Percentiles rank a stretch among this genome's conserved stretches.
These are phyloP conservation scores for Pristionchus mayeri DNA, from an alignment of 2,888 invertebrate species.

Conservation along the genomic window DNA sequence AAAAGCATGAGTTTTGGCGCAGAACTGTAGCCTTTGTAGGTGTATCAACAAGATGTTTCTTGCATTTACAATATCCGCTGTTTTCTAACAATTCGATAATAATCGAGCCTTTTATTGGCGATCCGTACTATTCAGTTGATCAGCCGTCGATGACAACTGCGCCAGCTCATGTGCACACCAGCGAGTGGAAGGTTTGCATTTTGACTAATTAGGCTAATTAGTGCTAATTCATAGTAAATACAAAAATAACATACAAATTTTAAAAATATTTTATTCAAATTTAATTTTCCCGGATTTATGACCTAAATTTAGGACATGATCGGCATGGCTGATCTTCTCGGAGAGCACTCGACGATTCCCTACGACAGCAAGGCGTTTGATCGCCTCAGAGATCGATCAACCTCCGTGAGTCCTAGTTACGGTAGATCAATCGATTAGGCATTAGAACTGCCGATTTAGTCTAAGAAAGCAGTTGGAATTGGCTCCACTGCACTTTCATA, in stretches of 20 bases:
- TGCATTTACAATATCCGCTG: too few relatives aligned
- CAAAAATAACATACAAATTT: not conserved
- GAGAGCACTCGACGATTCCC: not conserved
- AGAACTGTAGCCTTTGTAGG: not conserved
- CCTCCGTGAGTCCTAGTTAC: not conserved
- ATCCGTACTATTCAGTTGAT: conserved; percentile 30
- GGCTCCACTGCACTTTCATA: not conserved
- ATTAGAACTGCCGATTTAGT: too few relatives aligned
- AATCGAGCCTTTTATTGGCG: too few relatives aligned
- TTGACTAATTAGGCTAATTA: conserved; percentile 50
- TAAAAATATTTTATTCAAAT: not conserved
- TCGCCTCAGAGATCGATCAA: not conserved
- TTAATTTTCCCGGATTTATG: not conserved
- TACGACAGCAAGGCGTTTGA: conserved; percentile 1
- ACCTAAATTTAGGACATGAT: conserved; percentile 22
- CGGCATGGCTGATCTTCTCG: not conserved
- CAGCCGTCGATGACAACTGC: conserved; percentile 51
- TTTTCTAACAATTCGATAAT: too few relatives aligned
- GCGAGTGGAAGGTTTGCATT: conserved; percentile 66
- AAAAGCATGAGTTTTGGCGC: not conserved
- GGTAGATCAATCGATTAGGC: too few relatives aligned
- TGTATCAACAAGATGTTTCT: not conserved
- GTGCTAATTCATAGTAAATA: too few relatives aligned
- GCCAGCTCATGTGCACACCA: conserved; percentile 63
- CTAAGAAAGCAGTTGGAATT: too few relatives aligned